Conservation (phyloP, 2,888 invertebrate genomes). For the Pollenia labialis region DNA sequence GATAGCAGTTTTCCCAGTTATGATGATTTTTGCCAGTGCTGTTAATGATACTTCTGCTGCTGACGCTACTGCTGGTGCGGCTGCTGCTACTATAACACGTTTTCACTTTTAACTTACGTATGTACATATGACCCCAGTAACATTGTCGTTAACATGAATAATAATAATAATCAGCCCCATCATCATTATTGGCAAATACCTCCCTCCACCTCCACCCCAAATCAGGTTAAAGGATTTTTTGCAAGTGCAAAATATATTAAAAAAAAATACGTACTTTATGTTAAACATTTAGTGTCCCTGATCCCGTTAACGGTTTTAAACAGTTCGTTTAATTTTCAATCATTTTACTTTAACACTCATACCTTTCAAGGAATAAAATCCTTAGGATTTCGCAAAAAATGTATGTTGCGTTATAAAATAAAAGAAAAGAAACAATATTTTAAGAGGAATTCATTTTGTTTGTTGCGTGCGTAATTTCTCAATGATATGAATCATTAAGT, state of each 20-base stretch:
- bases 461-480: too few species aligned
- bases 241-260: neutral
- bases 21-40: constrained; percentile 62
- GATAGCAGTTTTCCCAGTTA: constrained; percentile 74
- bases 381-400: too few species aligned
- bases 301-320: constrained; percentile 17
- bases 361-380: constrained; percentile 1
- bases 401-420: too few species aligned
- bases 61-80: constrained; percentile 63
- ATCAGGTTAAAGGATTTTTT: neutral
- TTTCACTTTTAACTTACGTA: constrained; percentile 58
- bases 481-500: too few species aligned
- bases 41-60: constrained; percentile 74
- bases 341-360: neutral
- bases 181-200: too few species aligned
- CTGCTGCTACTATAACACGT: constrained; percentile 50
- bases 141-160: neutral
- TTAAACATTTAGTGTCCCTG: constrained; percentile 7
- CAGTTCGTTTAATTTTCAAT: neutral
- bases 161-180: neutral
- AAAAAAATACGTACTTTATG: neutral
- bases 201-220: neutral
- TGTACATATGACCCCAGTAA: constrained; percentile 7
- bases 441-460: too few species aligned
- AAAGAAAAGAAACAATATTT: too few species aligned